Conservation (phyloP, 2,888 invertebrate genomes). For the Hymenopus coronatus region DNA sequence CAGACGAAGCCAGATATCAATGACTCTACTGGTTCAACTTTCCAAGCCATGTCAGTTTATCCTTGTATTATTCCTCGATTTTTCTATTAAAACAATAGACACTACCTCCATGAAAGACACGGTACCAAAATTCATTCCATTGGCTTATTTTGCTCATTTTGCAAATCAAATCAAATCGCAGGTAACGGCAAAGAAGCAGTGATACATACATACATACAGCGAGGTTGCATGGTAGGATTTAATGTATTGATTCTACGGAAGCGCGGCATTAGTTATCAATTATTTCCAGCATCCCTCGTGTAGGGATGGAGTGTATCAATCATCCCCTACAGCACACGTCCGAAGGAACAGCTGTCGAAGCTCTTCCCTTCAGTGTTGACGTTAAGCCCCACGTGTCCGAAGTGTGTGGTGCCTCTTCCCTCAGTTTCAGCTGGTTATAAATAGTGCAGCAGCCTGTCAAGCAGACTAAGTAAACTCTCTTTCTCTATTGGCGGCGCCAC, state of each 20-base stretch:
- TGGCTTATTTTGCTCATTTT: neutral
- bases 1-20: too few species aligned
- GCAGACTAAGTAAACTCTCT: neutral
- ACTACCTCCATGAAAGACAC: too few species aligned
- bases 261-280: neutral
- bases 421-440: neutral
- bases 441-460: neutral
- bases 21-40: too few species aligned
- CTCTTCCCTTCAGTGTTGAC: neutral
- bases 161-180: neutral
- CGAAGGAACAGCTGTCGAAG: neutral
- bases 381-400: neutral
- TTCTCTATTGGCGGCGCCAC: neutral
- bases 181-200: neutral
- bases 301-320: neutral
- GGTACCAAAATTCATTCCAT: too few species aligned
- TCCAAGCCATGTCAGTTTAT: too few species aligned
- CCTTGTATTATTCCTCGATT: too few species aligned
- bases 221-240: neutral
- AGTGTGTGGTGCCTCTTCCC: neutral
- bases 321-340: neutral
- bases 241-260: neutral
- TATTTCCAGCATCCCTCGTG: neutral
- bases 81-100: too few species aligned
- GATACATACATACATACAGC: neutral